Evolutionary conservation across 2,113 vertebrate genomes (phyloP).

Genomic region (Heteronetta atricapilla): DNA sequence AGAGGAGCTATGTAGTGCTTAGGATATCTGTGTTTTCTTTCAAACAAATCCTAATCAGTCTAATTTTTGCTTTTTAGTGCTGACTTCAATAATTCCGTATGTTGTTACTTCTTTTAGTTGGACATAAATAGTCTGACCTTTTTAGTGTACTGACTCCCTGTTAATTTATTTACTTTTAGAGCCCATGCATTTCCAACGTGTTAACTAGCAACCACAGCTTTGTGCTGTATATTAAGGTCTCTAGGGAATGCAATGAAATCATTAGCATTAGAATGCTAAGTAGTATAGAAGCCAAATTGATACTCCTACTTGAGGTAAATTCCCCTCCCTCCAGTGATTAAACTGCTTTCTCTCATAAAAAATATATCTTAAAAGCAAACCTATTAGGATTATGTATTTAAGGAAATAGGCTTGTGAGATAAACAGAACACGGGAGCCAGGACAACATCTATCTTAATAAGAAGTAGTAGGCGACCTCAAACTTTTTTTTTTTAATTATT

Average conservation of each 20-base stretch:
- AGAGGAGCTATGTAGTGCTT: not conserved
- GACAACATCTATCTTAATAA: not conserved
- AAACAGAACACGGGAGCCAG: not conserved
- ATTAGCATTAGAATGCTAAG: conserved; percentile 15
- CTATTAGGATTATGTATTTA: not conserved
- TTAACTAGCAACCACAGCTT: conserved; percentile 10
- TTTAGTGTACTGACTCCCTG: not conserved
- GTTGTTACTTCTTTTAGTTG: not conserved
- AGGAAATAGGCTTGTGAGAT: not conserved
- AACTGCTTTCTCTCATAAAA: not conserved
- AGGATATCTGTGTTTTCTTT: not conserved
- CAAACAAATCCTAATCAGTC: not conserved
- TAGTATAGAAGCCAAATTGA: not conserved
- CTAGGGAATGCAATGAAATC: conserved; percentile 1
- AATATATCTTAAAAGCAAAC: not conserved
- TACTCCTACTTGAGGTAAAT: not conserved
- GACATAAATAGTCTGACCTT: not conserved
- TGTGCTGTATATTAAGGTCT: not conserved
- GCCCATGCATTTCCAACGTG: not conserved
- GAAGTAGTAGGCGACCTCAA: not conserved
- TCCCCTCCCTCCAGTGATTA: not conserved
- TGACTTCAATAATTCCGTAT: not conserved
- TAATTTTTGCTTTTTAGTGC: not conserved
- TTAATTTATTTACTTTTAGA: not conserved
- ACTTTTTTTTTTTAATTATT: not conserved